These are phyloP conservation scores for Crambe crambe DNA, from an alignment of 37 sponge, comb jelly and placozoan genomes.

Conservation along the genomic window DNA sequence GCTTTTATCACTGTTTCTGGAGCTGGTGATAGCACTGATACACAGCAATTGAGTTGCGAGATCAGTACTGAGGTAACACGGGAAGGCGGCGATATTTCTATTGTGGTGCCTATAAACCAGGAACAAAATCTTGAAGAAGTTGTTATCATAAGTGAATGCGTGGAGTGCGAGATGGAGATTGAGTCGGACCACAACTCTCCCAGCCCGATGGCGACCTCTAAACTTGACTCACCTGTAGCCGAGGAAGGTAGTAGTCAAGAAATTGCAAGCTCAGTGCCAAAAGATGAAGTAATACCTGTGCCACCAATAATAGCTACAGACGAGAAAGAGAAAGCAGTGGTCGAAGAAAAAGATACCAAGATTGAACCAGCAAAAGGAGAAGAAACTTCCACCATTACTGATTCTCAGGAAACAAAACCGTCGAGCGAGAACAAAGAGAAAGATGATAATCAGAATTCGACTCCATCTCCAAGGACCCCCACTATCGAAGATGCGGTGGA, in stretches of 20 bases:
- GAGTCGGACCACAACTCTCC: background rate
- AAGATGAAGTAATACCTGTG: background rate
- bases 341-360: background rate
- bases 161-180: constrained; percentile 38
- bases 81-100: too few species aligned
- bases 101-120: too few species aligned
- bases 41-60: background rate
- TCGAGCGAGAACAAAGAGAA: background rate
- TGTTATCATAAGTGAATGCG: too few species aligned
- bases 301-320: background rate
- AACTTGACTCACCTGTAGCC: background rate
- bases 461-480: background rate
- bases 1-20: too few species aligned
- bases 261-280: background rate
- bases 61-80: background rate
- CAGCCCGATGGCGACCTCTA: background rate
- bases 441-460: background rate
- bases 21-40: too few species aligned
- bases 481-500: background rate
- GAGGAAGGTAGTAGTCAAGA: background rate
- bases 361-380: too few species aligned
- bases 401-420: too few species aligned
- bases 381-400: too few species aligned
- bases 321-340: background rate
- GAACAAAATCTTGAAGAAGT: too few species aligned